Evolutionary conservation across 2,888 invertebrate genomes (phyloP), one percentile per base, ranked within the genome.

Genomic region (Melieria omissa): DNA sequence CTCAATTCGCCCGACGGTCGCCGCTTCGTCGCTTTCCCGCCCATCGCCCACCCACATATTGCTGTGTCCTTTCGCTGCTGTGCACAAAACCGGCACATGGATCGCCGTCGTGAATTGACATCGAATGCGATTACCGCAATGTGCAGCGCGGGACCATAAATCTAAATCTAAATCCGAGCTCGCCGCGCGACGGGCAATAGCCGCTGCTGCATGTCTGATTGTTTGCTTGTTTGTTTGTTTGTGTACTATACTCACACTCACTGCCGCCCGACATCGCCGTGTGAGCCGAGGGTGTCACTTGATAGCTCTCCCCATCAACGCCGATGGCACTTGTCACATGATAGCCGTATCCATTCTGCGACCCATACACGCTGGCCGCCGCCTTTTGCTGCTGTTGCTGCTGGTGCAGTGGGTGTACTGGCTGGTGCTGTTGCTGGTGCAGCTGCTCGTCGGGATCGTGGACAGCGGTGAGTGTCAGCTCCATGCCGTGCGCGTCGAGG

Each of bases 251-350:
- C 84, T 85, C 82, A 84, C 84, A 84, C 84, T 84, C 84, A 77
- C 78, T 82, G 73, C 78, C 76, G 63, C 72, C 73, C 66, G 74
- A 57, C 70, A 74, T 69, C 57, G 74, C 57, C 64, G 77, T 71
- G 55, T 76, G 79, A 67, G 83, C 74, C 60, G 77, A 77, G 73
- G 84, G 83, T 78, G 84, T 77, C 79, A 85, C 82, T 84, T 84
- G 84, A 83, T 84, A 84, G 81, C 81, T 85, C 74, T 83, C 84
- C 75, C 83, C 78, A 77, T 84, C 84, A 75, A 80, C 81, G 78
- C 85, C 85, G 75, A 83, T 80, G 77, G 80, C 83, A 80, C 82
- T 84, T 81, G 84, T 84, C 83, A 85, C 81, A 77, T 85, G 84
- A 81, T 84, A 85, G 76, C 83, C 84, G 76, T 84, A 84, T 70